Evolutionary conservation across 1,140 invertebrate species (phyloP).

Genomic region (Agrypnia vestita): DNA sequence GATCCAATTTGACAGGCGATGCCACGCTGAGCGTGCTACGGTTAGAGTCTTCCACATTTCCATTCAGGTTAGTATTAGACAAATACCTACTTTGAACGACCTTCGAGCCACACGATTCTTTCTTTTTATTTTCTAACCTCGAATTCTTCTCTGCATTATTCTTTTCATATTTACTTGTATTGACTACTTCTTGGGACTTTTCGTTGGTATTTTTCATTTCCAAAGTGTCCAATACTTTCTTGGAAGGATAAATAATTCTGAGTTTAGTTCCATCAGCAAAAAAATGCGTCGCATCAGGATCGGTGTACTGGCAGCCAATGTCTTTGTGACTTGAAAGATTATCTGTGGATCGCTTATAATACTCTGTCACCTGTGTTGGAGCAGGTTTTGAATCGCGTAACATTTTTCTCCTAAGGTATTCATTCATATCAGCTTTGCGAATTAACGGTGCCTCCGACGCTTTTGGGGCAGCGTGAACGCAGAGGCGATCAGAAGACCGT

Average conservation of each 20-base stretch:
- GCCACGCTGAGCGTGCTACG: conserved; percentile 27
- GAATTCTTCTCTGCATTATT: not conserved
- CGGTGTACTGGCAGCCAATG: conserved; percentile 39
- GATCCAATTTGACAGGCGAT: conserved; percentile 15
- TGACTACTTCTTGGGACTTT: not conserved
- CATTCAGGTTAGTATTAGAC: conserved; percentile 23
- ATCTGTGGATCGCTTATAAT: conserved; percentile 14
- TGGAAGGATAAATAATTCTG: conserved; percentile 44
- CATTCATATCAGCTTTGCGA: conserved; percentile 39
- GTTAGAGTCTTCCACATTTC: not conserved
- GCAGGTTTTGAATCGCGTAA: conserved; percentile 20
- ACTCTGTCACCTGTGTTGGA: conserved; percentile 1
- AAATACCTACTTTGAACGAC: conserved; percentile 43
- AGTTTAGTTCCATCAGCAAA: conserved; percentile 44
- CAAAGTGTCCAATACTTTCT: conserved; percentile 27
- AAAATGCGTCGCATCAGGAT: conserved; percentile 43
- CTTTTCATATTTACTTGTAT: not conserved
- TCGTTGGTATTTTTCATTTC: conserved; percentile 22
- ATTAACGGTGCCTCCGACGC: not conserved
- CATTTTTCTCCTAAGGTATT: conserved; percentile 35
- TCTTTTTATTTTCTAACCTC: not conserved
- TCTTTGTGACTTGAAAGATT: conserved; percentile 35
- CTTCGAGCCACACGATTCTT: not conserved
- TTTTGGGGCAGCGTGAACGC: not conserved
- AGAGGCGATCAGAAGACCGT: not conserved